Evolutionary conservation across 2,888 invertebrate species (phyloP).

Genomic region (Hymenopus coronatus): DNA sequence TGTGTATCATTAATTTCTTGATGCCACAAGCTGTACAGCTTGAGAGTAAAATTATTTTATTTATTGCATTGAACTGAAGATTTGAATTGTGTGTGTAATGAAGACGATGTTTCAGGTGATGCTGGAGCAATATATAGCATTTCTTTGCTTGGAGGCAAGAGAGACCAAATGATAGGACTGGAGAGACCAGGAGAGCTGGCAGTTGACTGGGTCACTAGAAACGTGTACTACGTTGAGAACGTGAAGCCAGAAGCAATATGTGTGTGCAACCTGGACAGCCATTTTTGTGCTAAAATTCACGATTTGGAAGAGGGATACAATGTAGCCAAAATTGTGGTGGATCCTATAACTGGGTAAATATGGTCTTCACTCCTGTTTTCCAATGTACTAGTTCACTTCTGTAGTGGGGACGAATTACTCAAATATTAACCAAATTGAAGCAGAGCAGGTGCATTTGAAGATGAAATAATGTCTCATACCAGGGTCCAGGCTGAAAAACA

Average conservation of each 20-base stretch:
- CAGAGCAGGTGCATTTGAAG: no score
- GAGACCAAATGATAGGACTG: slow-evolving; percentile 46
- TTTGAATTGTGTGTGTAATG: no score
- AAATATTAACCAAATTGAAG: no score
- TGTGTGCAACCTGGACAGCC: slow-evolving; percentile 56
- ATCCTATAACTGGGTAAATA: slow-evolving; percentile 49
- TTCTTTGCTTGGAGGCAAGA: slow-evolving; percentile 44
- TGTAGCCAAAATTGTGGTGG: slow-evolving; percentile 61
- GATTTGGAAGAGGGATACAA: slow-evolving; percentile 50
- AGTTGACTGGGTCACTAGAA: slow-evolving; percentile 72
- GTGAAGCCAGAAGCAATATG: neutral
- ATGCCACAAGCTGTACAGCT: no score
- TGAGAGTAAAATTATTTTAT: no score
- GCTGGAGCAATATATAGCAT: slow-evolving; percentile 39
- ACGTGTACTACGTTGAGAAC: slow-evolving; percentile 64
- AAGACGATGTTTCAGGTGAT: neutral
- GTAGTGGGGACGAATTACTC: neutral
- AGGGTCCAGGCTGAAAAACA: no score
- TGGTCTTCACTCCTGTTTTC: neutral
- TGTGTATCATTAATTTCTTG: no score
- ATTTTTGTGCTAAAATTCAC: slow-evolving; percentile 56
- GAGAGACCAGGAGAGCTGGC: slow-evolving; percentile 57
- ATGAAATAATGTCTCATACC: no score
- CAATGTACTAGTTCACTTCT: neutral
- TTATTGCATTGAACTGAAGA: no score